phyloP scores from a whole-genome alignment of 2,113 vertebrate species.

The Canis aureus region DNA sequence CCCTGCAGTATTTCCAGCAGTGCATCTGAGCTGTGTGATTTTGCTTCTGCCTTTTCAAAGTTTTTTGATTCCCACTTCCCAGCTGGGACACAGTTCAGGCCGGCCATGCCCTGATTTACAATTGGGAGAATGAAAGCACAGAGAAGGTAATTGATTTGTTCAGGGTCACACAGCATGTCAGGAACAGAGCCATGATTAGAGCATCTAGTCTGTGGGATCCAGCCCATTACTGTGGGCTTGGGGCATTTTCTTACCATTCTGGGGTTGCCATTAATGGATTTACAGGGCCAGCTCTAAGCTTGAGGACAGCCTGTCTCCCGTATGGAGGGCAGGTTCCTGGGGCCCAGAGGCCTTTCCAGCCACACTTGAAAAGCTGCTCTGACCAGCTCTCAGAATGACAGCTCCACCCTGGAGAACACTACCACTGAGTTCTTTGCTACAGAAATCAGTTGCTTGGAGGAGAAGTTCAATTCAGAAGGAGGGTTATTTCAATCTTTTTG shows the following conservation, averaged over 20 bases:
- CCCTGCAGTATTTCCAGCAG: neutral
- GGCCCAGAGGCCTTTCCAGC: constrained; percentile 7
- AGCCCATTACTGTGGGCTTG: neutral
- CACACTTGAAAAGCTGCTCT: constrained; percentile 47
- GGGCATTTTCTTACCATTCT: neutral
- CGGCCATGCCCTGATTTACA: constrained; percentile 40
- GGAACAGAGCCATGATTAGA: constrained; percentile 41
- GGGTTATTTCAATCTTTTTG: neutral
- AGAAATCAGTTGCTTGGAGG: neutral
- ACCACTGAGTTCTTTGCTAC: neutral
- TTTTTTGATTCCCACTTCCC: constrained; percentile 41
- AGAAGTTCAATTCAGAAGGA: neutral
- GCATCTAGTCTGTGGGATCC: neutral
- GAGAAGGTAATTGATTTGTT: constrained; percentile 70
- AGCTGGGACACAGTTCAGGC: constrained; percentile 43
- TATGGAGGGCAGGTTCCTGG: neutral
- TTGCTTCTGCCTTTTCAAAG: constrained; percentile 25
- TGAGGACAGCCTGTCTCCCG: neutral
- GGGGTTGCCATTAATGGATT: neutral
- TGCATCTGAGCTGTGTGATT: constrained; percentile 36
- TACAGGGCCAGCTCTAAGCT: neutral
- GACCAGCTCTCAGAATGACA: constrained; percentile 37
- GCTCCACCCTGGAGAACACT: neutral
- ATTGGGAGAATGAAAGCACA: constrained; percentile 63
- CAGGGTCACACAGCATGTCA: constrained; percentile 56